Conservation (phyloP, 1,140 invertebrate genomes). For the Rhynchophorus ferrugineus region DNA sequence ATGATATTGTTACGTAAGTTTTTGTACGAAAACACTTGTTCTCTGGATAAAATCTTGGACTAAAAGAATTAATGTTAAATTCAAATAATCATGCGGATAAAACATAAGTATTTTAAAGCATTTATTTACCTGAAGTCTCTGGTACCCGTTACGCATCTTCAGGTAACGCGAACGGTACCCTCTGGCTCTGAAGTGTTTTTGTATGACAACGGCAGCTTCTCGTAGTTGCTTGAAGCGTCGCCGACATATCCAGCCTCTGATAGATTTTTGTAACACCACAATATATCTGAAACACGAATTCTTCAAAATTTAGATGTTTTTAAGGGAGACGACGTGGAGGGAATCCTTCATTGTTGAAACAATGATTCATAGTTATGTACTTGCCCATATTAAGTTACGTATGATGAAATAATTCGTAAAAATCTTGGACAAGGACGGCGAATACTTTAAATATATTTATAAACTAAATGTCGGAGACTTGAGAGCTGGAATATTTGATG, state of each 20-base stretch:
- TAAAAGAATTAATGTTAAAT: no score
- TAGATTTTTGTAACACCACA: conserved; percentile 72
- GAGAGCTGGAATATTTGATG: no score
- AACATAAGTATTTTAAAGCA: no score
- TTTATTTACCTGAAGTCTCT: conserved; percentile 69
- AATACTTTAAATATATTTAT: no score
- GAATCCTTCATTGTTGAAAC: no score
- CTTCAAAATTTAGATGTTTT: not conserved
- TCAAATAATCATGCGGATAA: no score
- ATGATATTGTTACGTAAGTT: conserved; percentile 62
- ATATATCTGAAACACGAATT: conserved; percentile 48
- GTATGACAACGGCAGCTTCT: conserved; percentile 63
- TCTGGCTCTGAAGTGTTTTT: conserved; percentile 73
- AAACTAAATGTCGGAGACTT: no score
- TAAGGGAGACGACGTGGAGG: no score
- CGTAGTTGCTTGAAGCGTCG: conserved; percentile 58
- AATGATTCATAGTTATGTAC: no score
- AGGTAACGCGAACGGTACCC: conserved; percentile 61
- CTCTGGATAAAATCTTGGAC: conserved; percentile 69
- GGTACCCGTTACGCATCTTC: conserved; percentile 67
- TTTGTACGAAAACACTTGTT: conserved; percentile 64
- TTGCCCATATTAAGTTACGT: not conserved
- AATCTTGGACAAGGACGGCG: no score
- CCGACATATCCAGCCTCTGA: conserved; percentile 71
- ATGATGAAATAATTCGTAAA: no score